Base-by-base conservation (phyloP, 2,113 vertebrate species). In the Rousettus leschenaultii region DNA sequence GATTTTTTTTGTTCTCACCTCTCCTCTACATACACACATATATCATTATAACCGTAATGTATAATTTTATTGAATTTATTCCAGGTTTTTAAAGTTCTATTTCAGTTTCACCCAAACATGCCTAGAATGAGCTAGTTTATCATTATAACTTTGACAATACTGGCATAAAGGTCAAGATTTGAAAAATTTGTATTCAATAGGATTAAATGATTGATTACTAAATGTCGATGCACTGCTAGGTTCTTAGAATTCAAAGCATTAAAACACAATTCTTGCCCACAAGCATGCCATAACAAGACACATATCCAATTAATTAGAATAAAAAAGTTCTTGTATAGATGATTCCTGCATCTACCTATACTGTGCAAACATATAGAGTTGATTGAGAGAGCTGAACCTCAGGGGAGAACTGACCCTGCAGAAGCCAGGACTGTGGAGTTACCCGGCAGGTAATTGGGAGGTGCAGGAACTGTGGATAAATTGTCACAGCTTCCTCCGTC, bases 31-130 rank as follows among this genome's bases (percentile, higher is more conserved):
- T 0, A 43, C 13, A 43, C 19, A 30, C 12, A n/a, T 55, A 33
- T 12, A 65, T 68, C 22, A 55, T 18, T 95, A 21, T 61, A 35
- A 87, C 2, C 19, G 66, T 35, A 19, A 61, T 35, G 21, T 38
- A 26, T 51, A 71, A 63, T 61, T 96, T 94, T 91, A 71, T 51
- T 88, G 43, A 91, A 94, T n/a, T 93, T 70, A 95, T 74, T 55
- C 19, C 3, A 65, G 68, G 13, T 83, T 93, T 91, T 89, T 30
- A 30, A 71, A 85, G 90, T 77, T 38, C 33, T 86, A 53, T 71
- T 57, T 53, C 18, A 89, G 33, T 68, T 78, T 87, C 38, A 82
- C 38, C n/a, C 21, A 93, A 88, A 71, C 30, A 13, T 77, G 19
- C 22, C 68, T 75, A 80, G 30, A 55, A 63, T 87, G 70, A 87